A percentile compares a stretch with the other conserved stretches of the same genome.
phyloP scores from a whole-genome alignment of 2,797 vertebrate genomes.

The Eupleurogrammus muticus region DNA sequence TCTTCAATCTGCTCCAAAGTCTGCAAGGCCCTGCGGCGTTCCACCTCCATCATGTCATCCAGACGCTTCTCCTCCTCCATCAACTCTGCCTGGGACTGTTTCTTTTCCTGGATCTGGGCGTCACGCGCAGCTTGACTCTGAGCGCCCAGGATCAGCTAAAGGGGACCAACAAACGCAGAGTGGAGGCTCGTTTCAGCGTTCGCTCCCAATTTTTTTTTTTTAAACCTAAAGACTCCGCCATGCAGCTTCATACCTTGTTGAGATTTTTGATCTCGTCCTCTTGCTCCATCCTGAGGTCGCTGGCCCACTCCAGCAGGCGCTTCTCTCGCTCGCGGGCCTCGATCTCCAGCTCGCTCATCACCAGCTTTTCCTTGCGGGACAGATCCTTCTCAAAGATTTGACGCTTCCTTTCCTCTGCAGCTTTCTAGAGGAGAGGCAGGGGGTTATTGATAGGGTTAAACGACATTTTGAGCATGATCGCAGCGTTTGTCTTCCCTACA shows the following conservation, averaged over 20 bases:
- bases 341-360: conserved; percentile 85
- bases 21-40: conserved; percentile 82
- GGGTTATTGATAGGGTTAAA: background rate
- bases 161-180: background rate
- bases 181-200: too few species aligned
- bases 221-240: background rate
- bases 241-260: conserved; percentile 79
- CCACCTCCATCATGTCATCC: conserved; percentile 90
- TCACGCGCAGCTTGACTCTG: conserved; percentile 91
- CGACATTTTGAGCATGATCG: background rate
- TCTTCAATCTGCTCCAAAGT: conserved; percentile 81
- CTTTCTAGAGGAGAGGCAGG: conserved; percentile 70
- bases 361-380: conserved; percentile 74
- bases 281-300: conserved; percentile 86
- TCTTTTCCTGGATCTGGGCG: conserved; percentile 90
- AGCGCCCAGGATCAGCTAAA: conserved; percentile 88
- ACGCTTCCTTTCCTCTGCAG: conserved; percentile 80
- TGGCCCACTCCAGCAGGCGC: conserved; percentile 82
- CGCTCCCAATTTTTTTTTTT: background rate
- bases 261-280: conserved; percentile 90
- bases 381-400: conserved; percentile 79
- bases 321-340: conserved; percentile 82
- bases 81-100: conserved; percentile 82
- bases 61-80: conserved; percentile 87
- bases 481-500: conserved; percentile 33